Evolutionary conservation across 2,113 vertebrate species (phyloP).

Genomic region (Sinocyclocheilus anophthalmus): DNA sequence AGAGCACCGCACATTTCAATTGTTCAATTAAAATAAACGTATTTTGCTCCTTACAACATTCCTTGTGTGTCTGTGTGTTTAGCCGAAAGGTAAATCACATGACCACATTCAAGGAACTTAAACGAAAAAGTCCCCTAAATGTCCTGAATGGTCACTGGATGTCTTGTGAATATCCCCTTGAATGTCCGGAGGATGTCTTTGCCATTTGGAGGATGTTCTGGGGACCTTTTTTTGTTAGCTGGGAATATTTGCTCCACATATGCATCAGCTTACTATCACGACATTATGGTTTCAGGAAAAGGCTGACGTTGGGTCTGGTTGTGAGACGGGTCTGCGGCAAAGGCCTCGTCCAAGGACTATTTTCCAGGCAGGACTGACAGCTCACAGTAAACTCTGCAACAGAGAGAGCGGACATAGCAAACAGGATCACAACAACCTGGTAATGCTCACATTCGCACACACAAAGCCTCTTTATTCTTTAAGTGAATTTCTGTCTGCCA

Average conservation of each 20-base stretch:
- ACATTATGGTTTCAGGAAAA: conserved; percentile 59
- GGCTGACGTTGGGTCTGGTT: conserved; percentile 63
- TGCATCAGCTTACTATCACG: not conserved
- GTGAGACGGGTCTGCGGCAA: conserved; percentile 74
- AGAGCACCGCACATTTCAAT: too few relatives aligned
- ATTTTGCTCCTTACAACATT: too few relatives aligned
- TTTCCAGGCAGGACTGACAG: conserved; percentile 77
- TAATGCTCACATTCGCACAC: conserved; percentile 43
- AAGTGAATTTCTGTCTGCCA: not conserved
- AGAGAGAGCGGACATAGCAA: conserved; percentile 59
- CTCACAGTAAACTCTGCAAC: conserved; percentile 67
- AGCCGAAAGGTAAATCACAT: too few relatives aligned
- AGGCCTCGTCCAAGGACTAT: conserved; percentile 70
- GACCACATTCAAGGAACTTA: too few relatives aligned
- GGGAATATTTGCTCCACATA: not conserved
- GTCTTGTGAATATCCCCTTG: too few relatives aligned
- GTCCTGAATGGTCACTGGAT: too few relatives aligned
- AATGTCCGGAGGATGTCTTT: too few relatives aligned
- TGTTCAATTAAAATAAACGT: too few relatives aligned
- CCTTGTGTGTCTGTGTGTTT: too few relatives aligned
- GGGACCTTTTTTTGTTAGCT: too few relatives aligned
- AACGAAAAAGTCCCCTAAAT: too few relatives aligned
- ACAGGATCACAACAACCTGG: conserved; percentile 56
- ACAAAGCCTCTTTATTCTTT: not conserved
- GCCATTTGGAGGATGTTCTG: too few relatives aligned